These are phyloP conservation scores for Ctena decussata DNA, from an alignment of 2,888 invertebrate genomes.

Conservation along the genomic window DNA sequence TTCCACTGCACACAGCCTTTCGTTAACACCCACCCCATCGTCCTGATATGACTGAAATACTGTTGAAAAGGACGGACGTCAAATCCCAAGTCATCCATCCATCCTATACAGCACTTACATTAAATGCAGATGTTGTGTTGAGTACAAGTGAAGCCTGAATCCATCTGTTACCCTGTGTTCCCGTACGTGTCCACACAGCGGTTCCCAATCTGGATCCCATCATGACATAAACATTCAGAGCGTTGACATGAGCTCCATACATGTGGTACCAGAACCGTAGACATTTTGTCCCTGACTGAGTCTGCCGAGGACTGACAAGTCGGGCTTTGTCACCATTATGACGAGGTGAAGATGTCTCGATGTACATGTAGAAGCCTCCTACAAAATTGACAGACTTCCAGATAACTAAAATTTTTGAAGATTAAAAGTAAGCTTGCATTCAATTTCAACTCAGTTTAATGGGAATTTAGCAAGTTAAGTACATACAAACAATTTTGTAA, in stretches of 20 bases:
- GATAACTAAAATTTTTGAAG: no score
- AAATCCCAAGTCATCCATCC: no score
- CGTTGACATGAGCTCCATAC: constrained; percentile 82
- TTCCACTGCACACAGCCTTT: no score
- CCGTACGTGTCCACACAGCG: constrained; percentile 73
- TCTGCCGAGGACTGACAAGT: constrained; percentile 82
- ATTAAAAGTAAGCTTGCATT: no score
- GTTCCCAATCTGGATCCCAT: constrained; percentile 64
- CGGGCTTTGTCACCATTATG: constrained; percentile 89
- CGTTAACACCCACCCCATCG: no score
- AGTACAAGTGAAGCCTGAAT: constrained; percentile 69
- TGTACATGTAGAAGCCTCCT: constrained; percentile 82
- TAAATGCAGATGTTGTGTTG: constrained; percentile 58
- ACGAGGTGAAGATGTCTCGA: constrained; percentile 88
- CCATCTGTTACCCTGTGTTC: constrained; percentile 76
- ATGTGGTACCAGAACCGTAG: constrained; percentile 84
- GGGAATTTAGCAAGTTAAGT: no score
- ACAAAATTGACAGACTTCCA: no score
- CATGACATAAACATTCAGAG: constrained; percentile 74
- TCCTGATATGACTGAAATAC: no score
- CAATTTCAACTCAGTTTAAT: no score
- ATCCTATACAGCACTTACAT: constrained; percentile 48
- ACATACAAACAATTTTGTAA: no score
- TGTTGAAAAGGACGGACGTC: no score
- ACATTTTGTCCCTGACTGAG: constrained; percentile 67